A percentile compares a stretch with the other conserved stretches of the same genome.
Conservation (phyloP, 2,797 vertebrate genomes). For the Gallinago solitaria region DNA sequence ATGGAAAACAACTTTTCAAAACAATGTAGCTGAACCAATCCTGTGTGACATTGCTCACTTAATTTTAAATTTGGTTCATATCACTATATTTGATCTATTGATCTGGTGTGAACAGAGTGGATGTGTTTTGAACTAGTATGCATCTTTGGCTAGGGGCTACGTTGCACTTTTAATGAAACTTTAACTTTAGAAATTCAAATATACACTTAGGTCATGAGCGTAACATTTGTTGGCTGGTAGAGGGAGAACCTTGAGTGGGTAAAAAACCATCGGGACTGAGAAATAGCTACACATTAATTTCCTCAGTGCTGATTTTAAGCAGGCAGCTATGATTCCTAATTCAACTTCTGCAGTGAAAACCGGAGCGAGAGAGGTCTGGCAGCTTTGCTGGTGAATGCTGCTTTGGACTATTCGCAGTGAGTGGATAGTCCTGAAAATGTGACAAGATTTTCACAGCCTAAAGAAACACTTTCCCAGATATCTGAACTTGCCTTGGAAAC, state of each 20-base stretch:
- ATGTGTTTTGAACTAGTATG: fast-evolving
- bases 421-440: background rate
- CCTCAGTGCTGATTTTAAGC: background rate
- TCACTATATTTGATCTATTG: background rate
- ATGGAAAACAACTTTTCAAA: background rate
- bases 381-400: background rate
- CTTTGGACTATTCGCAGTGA: background rate
- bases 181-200: background rate
- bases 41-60: background rate
- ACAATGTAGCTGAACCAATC: background rate
- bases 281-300: background rate
- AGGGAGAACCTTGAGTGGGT: background rate
- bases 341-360: background rate
- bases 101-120: background rate
- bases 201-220: background rate
- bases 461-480: background rate
- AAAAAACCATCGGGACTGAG: background rate
- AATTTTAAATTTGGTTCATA: background rate
- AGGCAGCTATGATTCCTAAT: background rate
- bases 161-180: background rate
- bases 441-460: background rate
- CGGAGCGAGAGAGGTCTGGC: background rate
- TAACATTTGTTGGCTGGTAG: background rate
- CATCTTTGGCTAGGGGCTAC: background rate
- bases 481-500: background rate